Evolutionary conservation across 1,140 invertebrate species (phyloP).

Genomic region (Heliconius himera): DNA sequence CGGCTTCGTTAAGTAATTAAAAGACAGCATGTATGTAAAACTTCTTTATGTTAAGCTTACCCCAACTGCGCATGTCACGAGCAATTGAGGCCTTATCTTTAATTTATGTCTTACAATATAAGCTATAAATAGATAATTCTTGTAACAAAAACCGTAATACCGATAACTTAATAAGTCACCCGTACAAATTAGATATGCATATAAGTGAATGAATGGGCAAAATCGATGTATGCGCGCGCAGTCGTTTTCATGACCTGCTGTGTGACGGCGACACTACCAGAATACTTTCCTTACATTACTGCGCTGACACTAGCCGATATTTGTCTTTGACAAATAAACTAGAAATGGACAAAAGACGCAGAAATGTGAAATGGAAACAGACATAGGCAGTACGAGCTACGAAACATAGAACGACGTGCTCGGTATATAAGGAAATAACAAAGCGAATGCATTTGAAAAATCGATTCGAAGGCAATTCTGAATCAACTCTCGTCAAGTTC

Average conservation of each 20-base stretch:
- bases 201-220: conserved; percentile 48
- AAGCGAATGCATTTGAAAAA: conserved; percentile 24
- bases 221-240: conserved; percentile 76
- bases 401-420: conserved; percentile 16
- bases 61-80: conserved; percentile 50
- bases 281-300: conserved; percentile 40
- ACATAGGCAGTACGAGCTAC: conserved; percentile 18
- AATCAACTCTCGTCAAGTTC: not conserved
- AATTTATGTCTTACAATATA: conserved; percentile 32
- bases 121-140: conserved; percentile 39
- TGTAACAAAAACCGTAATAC: conserved; percentile 49
- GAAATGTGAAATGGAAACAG: conserved; percentile 11
- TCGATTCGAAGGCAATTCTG: conserved; percentile 20
- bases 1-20: not conserved
- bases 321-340: conserved; percentile 3
- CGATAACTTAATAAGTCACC: conserved; percentile 60
- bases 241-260: conserved; percentile 53
- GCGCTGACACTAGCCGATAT: not conserved
- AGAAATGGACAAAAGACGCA: conserved; percentile 23
- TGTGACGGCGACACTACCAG: conserved; percentile 15
- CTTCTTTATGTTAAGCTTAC: conserved; percentile 10
- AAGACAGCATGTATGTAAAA: not conserved
- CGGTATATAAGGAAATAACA: conserved; percentile 24
- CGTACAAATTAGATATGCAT: conserved; percentile 57
- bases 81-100: conserved; percentile 35